Evolutionary conservation across 2,113 vertebrate genomes (phyloP).

Genomic region (Lathamus discolor): DNA sequence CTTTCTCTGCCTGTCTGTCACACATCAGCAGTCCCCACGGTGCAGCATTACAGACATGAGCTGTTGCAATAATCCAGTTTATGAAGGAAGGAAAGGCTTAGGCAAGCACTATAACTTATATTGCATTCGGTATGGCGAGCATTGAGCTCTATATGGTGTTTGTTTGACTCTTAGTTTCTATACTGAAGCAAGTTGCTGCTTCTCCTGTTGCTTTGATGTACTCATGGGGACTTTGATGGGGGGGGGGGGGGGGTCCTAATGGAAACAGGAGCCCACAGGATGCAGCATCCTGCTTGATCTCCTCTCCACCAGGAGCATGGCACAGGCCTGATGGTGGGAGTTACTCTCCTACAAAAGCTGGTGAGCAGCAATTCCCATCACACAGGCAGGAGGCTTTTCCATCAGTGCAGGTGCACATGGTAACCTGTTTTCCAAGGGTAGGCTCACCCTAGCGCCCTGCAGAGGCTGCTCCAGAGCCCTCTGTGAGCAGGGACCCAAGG

Average conservation of each 20-base stretch:
- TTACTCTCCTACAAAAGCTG: rapidly evolving
- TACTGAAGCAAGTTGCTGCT: background rate
- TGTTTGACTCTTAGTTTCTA: background rate
- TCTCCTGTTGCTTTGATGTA: background rate
- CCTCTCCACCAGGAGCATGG: background rate
- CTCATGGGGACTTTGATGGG: rapidly evolving
- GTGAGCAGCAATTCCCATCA: background rate
- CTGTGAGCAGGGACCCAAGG: background rate
- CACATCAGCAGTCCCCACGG: background rate
- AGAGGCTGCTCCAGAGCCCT: background rate
- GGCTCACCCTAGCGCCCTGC: background rate
- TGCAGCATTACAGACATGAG: background rate
- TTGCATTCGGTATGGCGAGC: background rate
- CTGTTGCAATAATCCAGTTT: background rate
- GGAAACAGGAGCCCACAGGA: rapidly evolving
- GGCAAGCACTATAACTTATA: background rate
- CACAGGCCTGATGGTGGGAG: background rate
- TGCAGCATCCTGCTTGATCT: rapidly evolving
- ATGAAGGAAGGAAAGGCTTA: background rate
- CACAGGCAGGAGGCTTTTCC: background rate
- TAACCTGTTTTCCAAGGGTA: background rate
- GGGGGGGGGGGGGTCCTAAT: rapidly evolving
- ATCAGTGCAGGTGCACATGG: rapidly evolving
- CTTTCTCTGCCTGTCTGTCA: background rate
- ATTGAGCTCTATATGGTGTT: background rate